phyloP scores from a whole-genome alignment of 2,113 vertebrate genomes.

The human region GRCh38 chr2:209458501-209459000 shows the following conservation, averaged over 20 bases:
- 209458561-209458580: not conserved
- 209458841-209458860: not conserved
- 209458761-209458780: not conserved
- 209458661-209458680: not conserved
- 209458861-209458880: not conserved
- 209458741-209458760: not conserved
- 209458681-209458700: not conserved
- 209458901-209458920: not conserved
- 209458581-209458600: not conserved
- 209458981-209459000: not conserved
- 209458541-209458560: slow-evolving; percentile 6
- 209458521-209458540: not conserved
- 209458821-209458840: not conserved
- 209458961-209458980: not conserved
- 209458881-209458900: not conserved
- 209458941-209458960: not conserved
- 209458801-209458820: not conserved
- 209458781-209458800: not conserved
- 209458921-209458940: not conserved
- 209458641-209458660: not conserved
- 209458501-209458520: not conserved
- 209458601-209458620: not conserved
- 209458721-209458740: not conserved
- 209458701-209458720: not conserved
- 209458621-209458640: not conserved